Evolutionary conservation across 2,113 vertebrate species (phyloP), one percentile per base, ranked within the genome.

Genomic region (Phylloscopus trochilus): DNA sequence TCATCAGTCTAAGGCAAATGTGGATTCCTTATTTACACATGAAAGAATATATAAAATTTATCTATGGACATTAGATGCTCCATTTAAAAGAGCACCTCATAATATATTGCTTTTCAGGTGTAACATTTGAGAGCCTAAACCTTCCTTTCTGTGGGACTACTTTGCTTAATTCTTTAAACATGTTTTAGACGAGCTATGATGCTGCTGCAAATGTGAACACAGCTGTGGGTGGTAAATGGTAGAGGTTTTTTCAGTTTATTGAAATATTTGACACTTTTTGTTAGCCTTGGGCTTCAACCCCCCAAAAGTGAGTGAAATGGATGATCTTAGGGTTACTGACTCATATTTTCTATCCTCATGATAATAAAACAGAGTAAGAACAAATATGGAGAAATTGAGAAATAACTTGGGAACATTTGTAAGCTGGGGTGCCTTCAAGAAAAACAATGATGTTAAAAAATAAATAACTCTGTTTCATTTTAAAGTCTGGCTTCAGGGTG

Each of bases 191-290:
- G 27, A 79, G 47, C 60, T 78, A 62, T 52, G 74, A 69, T 95
- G 95, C 79, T 92, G 30, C 73, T 89, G 58, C 62, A 89, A 91
- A 96, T 93, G 44, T 83, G 85, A 94, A 89, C 67, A 92, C 44
- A 87, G 47, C 76, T 94, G 93, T 97, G 92, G 94, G 96, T 95
- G 96, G 96, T 92, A 96, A 94, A 97, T 96, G 70, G 60, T 85
- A 95, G 93, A 96, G 75, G 81, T 81, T 94, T 93, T 93, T 96
- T 92, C 74, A 87, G 89, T 96, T 97, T 96, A 94, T 96, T 96
- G 91, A 97, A 97, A 96, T 97, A 96, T 82, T 95, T 96, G 76
- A 96, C 87, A 93, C 90, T 96, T 97, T 93, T 85, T 93, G 68
- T 95, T 95, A 92, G 72, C 93, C 68, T 96, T 96, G 87, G 89